A percentile compares a stretch with the other conserved stretches of the same genome.
These are phyloP conservation scores for Pontoporia blainvillei DNA, from an alignment of 2,113 vertebrate genomes.

Conservation along the genomic window DNA sequence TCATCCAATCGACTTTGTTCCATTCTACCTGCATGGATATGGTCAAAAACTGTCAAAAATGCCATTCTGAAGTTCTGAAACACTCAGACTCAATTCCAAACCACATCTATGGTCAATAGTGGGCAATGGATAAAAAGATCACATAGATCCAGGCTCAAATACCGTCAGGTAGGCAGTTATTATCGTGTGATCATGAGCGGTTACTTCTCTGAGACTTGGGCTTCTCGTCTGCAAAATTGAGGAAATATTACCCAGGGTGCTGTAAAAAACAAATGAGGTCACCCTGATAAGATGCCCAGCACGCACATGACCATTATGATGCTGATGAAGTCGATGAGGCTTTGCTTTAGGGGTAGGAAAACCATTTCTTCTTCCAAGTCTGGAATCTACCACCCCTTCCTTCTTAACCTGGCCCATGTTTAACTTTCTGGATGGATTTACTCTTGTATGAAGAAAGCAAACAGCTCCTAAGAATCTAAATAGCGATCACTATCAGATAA, in stretches of 20 bases:
- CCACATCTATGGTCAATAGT: not conserved
- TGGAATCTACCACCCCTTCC: not conserved
- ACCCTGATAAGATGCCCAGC: rapidly evolving
- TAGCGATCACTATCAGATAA: not conserved
- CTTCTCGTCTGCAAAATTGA: not conserved
- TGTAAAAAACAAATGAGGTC: not conserved
- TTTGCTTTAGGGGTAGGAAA: not conserved
- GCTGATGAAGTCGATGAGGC: not conserved
- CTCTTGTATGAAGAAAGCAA: not conserved
- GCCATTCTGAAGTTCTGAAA: not conserved
- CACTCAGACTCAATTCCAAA: not conserved
- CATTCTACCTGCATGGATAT: not conserved
- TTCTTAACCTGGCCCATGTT: not conserved
- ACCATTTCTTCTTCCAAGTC: not conserved
- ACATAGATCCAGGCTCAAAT: rapidly evolving
- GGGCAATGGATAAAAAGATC: not conserved
- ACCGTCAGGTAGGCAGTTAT: not conserved
- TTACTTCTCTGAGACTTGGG: not conserved
- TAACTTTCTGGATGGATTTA: not conserved
- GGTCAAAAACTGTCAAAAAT: not conserved
- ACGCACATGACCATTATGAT: not conserved
- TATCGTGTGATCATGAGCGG: rapidly evolving
- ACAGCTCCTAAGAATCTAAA: not conserved
- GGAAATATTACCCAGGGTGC: not conserved
- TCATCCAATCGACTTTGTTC: rapidly evolving